These are phyloP conservation scores for Cavia aperea DNA, from an alignment of 2,113 vertebrate genomes.

Conservation along the genomic window DNA sequence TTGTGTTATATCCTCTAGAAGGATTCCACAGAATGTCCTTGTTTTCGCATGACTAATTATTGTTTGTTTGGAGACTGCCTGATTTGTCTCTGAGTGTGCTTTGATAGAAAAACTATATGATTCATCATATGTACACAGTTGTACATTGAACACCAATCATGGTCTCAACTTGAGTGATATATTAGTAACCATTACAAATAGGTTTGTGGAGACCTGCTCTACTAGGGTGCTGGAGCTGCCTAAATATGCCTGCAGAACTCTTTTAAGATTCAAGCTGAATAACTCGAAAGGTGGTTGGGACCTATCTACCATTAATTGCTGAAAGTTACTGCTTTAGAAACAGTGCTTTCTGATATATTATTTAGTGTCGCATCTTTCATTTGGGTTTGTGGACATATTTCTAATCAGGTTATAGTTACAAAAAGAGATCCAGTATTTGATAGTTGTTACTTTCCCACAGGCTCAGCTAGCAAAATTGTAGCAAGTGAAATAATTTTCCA, in stretches of 20 bases:
- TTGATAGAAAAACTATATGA: neutral
- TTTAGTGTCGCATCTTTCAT: neutral
- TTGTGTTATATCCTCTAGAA: neutral
- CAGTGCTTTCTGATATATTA: neutral
- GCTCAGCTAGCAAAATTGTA: neutral
- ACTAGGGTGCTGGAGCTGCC: neutral
- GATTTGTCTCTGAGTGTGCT: neutral
- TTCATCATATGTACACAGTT: neutral
- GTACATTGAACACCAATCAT: neutral
- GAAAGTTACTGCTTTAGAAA: neutral
- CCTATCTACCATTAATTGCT: neutral
- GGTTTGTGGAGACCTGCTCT: neutral
- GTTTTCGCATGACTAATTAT: neutral
- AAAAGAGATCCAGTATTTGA: neutral
- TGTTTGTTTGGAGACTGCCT: neutral
- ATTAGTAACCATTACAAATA: neutral
- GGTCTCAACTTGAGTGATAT: neutral
- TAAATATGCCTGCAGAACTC: neutral
- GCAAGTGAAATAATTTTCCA: neutral
- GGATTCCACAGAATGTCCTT: neutral
- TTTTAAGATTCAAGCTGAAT: neutral
- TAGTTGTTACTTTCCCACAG: neutral
- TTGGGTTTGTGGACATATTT: neutral
- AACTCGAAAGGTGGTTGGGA: neutral
- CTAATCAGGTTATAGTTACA: neutral